Base-by-base conservation (phyloP, 2,888 invertebrate species). In the Diogma glabrata region DNA sequence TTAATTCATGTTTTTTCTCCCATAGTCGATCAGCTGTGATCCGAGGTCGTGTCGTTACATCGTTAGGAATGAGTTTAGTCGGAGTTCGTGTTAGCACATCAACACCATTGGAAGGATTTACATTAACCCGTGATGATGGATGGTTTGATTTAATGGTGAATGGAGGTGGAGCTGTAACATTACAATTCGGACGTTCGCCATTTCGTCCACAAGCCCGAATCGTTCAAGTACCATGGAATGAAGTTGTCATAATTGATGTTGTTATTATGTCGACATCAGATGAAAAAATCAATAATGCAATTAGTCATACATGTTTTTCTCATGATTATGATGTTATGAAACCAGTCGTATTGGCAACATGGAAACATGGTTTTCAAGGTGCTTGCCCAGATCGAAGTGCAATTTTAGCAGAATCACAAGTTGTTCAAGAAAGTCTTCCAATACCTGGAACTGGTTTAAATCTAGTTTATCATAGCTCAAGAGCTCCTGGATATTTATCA, bases 61-160 rank as follows among this genome's bases (percentile, higher is more conserved):
- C 84, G 49, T 84, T 94, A 66, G 91, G 92, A 47, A 89, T 89
- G 63, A 94, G 96, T 28, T 74, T 99, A 59, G 89, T 94, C 68
- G 97, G 97, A 26, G 95, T 96, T 8, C 79, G 96, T 57, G 95
- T 99, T 4, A 89, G 90, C 56, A 94, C 96, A 40, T 87, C 87
- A 52, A 89, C 89, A 4, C 87, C 93, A n/a, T 76, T 91, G 47
- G 95, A 94, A 75, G 97, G 97, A 12, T 95, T 94, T 72, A 97
- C 97, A 0, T 71, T 93, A 53, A 92, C 93, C 3, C 75, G 91
- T 53, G 89, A 90, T 58, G 91, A 91, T 61, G 92, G 92, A 48
- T 91, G 90, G 90, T 99, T 99, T 73, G 99, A 99, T 72, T 78
- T 99, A 49, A 78, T 99, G 64, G 96, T 99, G 14, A 99, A 99